Base-by-base conservation (phyloP, 2,797 vertebrate genomes). In the Oophaga sylvatica region DNA sequence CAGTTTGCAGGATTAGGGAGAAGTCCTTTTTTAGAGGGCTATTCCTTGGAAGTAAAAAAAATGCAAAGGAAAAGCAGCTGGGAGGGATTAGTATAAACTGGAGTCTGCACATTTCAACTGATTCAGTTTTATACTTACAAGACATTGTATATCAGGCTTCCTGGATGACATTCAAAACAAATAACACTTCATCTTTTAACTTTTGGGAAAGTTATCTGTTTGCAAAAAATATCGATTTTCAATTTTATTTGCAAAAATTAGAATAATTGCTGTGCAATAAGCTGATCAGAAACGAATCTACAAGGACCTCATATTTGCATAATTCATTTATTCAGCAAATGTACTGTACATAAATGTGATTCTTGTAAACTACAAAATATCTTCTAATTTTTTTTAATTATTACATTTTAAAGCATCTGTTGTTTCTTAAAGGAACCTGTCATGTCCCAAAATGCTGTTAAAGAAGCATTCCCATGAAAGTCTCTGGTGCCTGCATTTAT, bases 11-110 rank as follows among this genome's bases (percentile, higher is more conserved):
- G 93, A 94, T 95, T 94, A 94, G 91, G 88, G 90, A 92, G 91
- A 93, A 90, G 91, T 92, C 92, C 85, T 86, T 86, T 85, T 94
- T 94, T 93, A 93, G 92, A 91, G 93, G 35, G 92, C 93, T 92
- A 92, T 92, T 92, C 92, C 92, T 90, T 92, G 91, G 91, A 91
- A 53, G 8, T 90, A 92, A 91, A 81, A 76, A 81, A 92, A 93
- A 93, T 91, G 91, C 91, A 93, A 92, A 93, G 91, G 91, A 87
- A 93, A 94, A 93, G 92, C 93, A 94, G 93, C 94, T 95, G 94
- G 92, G 93, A 93, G 93, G 93, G 93, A 95, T 95, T 94, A 94
- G 91, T 90, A 89, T 90, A 91, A 93, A 91, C 92, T 93, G 92
- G 91, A 90, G 90, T 93, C 93, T 93, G 92, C 91, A 92, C 92